These are phyloP conservation scores for Amaurobius ferox DNA, from an alignment of 2,888 invertebrate genomes.

Conservation along the genomic window DNA sequence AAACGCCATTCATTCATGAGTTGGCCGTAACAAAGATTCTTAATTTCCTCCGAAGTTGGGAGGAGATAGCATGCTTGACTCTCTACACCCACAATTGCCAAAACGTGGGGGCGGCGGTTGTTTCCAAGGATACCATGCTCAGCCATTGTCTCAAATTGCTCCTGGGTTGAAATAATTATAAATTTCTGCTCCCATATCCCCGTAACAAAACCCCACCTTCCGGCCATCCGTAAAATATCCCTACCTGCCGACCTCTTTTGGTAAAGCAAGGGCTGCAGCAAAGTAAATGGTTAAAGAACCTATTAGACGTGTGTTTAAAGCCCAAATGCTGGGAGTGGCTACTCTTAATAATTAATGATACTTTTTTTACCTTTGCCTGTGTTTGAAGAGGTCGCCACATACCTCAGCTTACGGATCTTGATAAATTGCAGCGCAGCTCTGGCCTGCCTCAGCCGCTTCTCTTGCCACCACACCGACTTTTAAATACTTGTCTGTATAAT, in stretches of 20 bases:
- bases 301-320: conserved; percentile 64
- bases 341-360: conserved; percentile 70
- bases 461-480: conserved; percentile 23
- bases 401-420: conserved; percentile 53
- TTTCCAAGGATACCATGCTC: background rate
- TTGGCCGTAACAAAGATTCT: no score
- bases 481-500: conserved; percentile 21
- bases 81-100: background rate
- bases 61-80: no score
- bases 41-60: no score
- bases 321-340: conserved; percentile 63
- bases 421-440: conserved; percentile 37
- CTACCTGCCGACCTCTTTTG: background rate
- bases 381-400: conserved; percentile 56
- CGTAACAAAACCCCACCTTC: conserved; percentile 3
- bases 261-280: conserved; percentile 7
- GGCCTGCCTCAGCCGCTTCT: conserved; percentile 21
- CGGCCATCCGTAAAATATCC: conserved; percentile 9
- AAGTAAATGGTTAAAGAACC: conserved; percentile 64
- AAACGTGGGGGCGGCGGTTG: background rate
- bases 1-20: no score
- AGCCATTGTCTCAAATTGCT: background rate
- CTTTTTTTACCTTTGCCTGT: conserved; percentile 46
- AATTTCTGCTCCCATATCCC: background rate
- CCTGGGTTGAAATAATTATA: conserved; percentile 16